phyloP scores from a whole-genome alignment of 2,888 invertebrate genomes.

The Drosophila imparisetae region DNA sequence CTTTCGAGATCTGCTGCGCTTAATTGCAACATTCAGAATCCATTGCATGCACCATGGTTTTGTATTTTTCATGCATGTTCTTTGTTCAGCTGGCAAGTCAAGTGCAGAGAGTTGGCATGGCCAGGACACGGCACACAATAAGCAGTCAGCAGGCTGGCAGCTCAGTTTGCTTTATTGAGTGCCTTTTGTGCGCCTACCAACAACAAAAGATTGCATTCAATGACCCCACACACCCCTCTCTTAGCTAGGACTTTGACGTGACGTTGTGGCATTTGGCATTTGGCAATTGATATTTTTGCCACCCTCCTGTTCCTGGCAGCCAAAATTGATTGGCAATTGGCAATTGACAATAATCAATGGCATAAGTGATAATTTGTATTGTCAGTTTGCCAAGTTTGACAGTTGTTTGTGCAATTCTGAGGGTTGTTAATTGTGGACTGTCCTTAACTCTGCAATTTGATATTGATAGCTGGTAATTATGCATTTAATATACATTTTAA shows the following conservation, averaged over 20 bases:
- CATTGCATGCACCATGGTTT: constrained; percentile 41
- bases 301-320: constrained; percentile 37
- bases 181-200: constrained; percentile 50
- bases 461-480: constrained; percentile 17
- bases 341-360: constrained; percentile 78
- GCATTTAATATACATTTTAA: constrained; percentile 3
- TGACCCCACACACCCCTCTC: constrained; percentile 4
- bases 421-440: constrained; percentile 33
- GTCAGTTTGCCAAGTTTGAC: constrained; percentile 41
- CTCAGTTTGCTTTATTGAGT: constrained; percentile 51
- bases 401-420: constrained; percentile 22
- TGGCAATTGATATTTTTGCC: constrained; percentile 59
- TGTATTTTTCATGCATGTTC: constrained; percentile 26
- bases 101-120: constrained; percentile 41
- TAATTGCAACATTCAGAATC: constrained; percentile 64
- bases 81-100: constrained; percentile 49
- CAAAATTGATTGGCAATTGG: constrained; percentile 69
- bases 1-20: constrained; percentile 42
- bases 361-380: constrained; percentile 77
- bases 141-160: constrained; percentile 23
- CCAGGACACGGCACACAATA: constrained; percentile 13
- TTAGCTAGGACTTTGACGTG: constrained; percentile 23
- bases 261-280: constrained; percentile 40
- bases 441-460: constrained; percentile 17
- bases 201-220: constrained; percentile 39